Evolutionary conservation across 2,113 vertebrate genomes (phyloP).

Genomic region (Peromyscus californicus): DNA sequence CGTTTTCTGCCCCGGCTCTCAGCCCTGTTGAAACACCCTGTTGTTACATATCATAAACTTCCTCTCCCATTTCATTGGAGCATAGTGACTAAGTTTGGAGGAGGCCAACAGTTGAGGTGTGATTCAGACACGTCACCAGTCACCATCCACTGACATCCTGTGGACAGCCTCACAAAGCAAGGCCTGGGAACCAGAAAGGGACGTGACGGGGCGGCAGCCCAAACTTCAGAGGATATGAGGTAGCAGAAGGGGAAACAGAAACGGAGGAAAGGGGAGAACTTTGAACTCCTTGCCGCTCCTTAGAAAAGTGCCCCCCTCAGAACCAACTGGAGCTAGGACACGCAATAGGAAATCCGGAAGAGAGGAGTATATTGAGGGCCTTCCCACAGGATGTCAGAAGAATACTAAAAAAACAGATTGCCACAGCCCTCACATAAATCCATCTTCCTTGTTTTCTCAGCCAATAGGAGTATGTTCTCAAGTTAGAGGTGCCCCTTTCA

Average conservation of each 20-base stretch:
- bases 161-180: not conserved
- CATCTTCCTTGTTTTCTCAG: conserved; percentile 14
- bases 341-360: conserved; percentile 68
- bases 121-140: conserved; percentile 50
- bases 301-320: conserved; percentile 9
- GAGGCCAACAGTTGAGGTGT: conserved; percentile 54
- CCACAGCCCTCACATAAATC: not conserved
- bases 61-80: conserved; percentile 72
- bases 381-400: conserved; percentile 42
- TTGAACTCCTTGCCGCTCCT: conserved; percentile 45
- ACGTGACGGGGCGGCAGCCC: not conserved
- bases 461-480: conserved; percentile 32
- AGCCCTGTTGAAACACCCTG: conserved; percentile 74
- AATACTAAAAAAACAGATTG: not conserved
- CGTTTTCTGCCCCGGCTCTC: conserved; percentile 75
- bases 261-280: conserved; percentile 41
- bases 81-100: conserved; percentile 54
- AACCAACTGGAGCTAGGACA: conserved; percentile 54
- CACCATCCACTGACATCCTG: conserved; percentile 39
- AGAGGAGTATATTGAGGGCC: conserved; percentile 24
- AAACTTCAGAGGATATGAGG: not conserved
- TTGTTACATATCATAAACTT: conserved; percentile 74
- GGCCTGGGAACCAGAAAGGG: conserved; percentile 41
- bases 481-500: conserved; percentile 55
- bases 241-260: conserved; percentile 30